Base-by-base conservation (phyloP, 2,888 invertebrate genomes). In the Sarcophaga subvicina region DNA sequence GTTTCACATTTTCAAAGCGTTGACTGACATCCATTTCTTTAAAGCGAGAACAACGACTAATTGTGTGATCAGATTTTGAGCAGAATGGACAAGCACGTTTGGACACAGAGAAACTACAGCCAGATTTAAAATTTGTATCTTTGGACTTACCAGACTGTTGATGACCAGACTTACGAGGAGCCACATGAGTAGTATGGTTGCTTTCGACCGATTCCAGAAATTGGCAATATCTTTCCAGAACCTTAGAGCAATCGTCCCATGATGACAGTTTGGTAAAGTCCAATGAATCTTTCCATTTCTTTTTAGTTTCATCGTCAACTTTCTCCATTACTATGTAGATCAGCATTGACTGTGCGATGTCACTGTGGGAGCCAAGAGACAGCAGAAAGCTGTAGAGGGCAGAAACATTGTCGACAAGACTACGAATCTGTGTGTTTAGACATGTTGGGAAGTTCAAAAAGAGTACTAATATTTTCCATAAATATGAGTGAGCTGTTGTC, bases 341-440 rank as follows among this genome's bases (percentile, higher is more conserved):
- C 37, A 6, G 37, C 37, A 37, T 37, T 37, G 37, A 6, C 37
- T 37, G 37, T 37, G 6, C 37, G 37, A 37, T 37, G 37, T 37
- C 37, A 37, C 37, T 37, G 37, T 5, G 37, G 0, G 5, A 6
- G 37, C 37, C 6, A 37, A 37, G 37, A 37, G 37, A 37, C 37
- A 37, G 37, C 37, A 37, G 6, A 37, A 79, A 86, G 12, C 85
- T 70, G 59, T 72, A 83, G 0, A 86, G 62, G 2, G 82, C 80
- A 5, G 86, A 86, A 22, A 69, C 82, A 47, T 85, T 79, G 3
- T 72, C 80, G 25, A 67, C 71, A 37, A 59, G 60, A 54, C 72
- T 80, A 14, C 80, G 62, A 4, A 80, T 17, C 45, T 72, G 80
- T 22, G 62, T 27, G 17, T 37, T 37, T 37, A 6, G 37, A 37